A percentile compares a stretch with the other conserved stretches of the same genome.
Evolutionary conservation across 2,113 vertebrate species (phyloP).

Genomic region (Tympanuchus pallidicinctus): DNA sequence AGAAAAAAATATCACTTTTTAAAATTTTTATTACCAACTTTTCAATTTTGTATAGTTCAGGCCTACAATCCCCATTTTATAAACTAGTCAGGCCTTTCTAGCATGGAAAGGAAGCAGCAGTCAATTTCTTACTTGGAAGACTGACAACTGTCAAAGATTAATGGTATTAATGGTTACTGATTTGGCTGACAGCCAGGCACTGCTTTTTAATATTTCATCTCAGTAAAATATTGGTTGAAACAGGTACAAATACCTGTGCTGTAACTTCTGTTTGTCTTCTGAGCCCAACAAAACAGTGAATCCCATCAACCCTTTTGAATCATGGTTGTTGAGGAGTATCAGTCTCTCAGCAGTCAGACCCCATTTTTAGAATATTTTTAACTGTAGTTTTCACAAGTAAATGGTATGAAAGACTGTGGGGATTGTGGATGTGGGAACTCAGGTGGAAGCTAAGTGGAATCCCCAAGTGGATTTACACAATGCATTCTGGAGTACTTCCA

Average conservation of each 20-base stretch:
- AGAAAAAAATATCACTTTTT: neutral
- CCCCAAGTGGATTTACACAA: neutral
- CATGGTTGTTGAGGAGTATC: neutral
- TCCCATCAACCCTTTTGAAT: neutral
- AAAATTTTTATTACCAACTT: neutral
- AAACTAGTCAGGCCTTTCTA: conserved; percentile 9
- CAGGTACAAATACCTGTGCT: conserved; percentile 30
- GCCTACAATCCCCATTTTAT: neutral
- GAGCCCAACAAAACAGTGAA: neutral
- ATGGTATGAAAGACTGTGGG: neutral
- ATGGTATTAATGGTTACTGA: conserved; percentile 63
- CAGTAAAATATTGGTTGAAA: conserved; percentile 53
- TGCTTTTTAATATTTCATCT: conserved; percentile 23
- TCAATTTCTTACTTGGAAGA: conserved; percentile 70
- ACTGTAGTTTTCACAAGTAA: neutral
- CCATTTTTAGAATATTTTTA: neutral
- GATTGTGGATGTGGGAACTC: neutral
- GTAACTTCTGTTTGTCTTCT: neutral
- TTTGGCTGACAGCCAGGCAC: conserved; percentile 14
- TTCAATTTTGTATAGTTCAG: neutral
- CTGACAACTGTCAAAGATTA: conserved; percentile 71
- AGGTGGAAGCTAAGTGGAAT: neutral
- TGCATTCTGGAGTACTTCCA: neutral
- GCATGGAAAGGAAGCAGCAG: conserved; percentile 46
- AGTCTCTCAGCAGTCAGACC: neutral